These are phyloP conservation scores for Hucho hucho DNA, from an alignment of 2,113 vertebrate genomes.

Conservation along the genomic window DNA sequence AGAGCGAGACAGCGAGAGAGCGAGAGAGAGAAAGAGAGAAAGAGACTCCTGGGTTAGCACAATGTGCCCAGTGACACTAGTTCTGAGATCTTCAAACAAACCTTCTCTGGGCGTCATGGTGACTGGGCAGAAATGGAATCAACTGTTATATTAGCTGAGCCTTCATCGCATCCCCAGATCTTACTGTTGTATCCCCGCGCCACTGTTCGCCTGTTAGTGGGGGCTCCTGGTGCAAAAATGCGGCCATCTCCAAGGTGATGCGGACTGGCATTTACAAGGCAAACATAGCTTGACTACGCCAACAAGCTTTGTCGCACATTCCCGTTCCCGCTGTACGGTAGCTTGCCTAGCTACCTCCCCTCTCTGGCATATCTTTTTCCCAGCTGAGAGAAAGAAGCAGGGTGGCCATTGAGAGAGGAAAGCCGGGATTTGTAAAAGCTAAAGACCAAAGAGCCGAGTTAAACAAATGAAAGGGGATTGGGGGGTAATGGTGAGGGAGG, in stretches of 20 bases:
- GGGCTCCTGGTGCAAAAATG: constrained; percentile 81
- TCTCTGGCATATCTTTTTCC: constrained; percentile 20
- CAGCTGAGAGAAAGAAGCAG: constrained; percentile 4
- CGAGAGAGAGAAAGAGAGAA: constrained; percentile 15
- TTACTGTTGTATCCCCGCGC: constrained; percentile 71
- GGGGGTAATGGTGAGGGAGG: constrained; percentile 13
- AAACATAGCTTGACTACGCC: constrained; percentile 76
- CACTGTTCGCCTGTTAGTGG: constrained; percentile 81
- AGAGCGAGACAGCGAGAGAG: background rate
- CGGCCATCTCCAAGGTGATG: constrained; percentile 79
- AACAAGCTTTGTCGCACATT: constrained; percentile 51
- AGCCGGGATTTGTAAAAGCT: constrained; percentile 60
- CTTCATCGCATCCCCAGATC: constrained; percentile 70
- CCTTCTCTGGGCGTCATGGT: constrained; percentile 81
- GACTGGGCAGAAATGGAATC: constrained; percentile 79
- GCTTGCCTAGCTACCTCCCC: background rate
- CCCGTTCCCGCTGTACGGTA: constrained; percentile 3
- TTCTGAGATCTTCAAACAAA: constrained; percentile 99
- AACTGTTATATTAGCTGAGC: constrained; percentile 74
- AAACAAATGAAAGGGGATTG: constrained; percentile 36
- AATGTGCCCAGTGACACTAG: constrained; percentile 77
- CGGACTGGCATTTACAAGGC: constrained; percentile 78
- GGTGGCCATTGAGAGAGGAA: constrained; percentile 16
- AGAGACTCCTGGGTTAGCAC: constrained; percentile 66
- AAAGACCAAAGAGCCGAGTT: constrained; percentile 33